These are phyloP conservation scores for Harpegnathos saltator DNA, from an alignment of 1,140 invertebrate genomes.

Conservation along the genomic window DNA sequence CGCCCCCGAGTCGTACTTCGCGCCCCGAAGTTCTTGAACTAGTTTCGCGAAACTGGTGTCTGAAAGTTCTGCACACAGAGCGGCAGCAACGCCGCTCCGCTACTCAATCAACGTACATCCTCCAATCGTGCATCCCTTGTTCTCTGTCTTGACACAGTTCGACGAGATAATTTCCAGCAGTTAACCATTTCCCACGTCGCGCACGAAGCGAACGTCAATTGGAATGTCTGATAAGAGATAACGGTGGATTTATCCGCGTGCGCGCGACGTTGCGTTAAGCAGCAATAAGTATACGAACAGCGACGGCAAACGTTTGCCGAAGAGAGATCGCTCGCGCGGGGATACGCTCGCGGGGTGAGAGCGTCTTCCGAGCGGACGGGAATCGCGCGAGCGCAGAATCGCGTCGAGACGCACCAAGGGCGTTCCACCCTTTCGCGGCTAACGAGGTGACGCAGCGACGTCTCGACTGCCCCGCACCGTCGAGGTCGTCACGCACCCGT, in stretches of 20 bases:
- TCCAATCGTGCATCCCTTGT: slow-evolving; percentile 55
- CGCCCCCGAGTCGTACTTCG: slow-evolving; percentile 42
- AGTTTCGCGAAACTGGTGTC: slow-evolving; percentile 53
- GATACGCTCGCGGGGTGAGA: too few relatives aligned
- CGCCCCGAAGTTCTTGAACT: slow-evolving; percentile 46
- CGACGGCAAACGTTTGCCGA: too few relatives aligned
- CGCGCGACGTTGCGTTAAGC: neutral
- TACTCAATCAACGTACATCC: slow-evolving; percentile 61
- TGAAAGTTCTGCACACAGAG: slow-evolving; percentile 51
- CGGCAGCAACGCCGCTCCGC: slow-evolving; percentile 38
- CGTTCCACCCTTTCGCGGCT: slow-evolving; percentile 12
- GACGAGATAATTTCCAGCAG: slow-evolving; percentile 57
- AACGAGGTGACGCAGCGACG: slow-evolving; percentile 43
- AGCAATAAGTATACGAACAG: neutral
- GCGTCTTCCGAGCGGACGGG: too few relatives aligned
- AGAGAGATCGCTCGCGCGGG: neutral
- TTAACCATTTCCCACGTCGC: slow-evolving; percentile 43
- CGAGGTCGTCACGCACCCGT: slow-evolving; percentile 41
- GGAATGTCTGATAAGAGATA: slow-evolving; percentile 4
- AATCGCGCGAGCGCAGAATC: too few relatives aligned
- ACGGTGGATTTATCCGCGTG: slow-evolving; percentile 26
- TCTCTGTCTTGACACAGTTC: slow-evolving; percentile 52
- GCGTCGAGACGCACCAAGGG: slow-evolving; percentile 9
- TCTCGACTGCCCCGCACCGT: slow-evolving; percentile 35
- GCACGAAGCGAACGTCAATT: slow-evolving; percentile 21